These are phyloP conservation scores for Macrostomum cliftonense DNA, from an alignment of 2,888 invertebrate species.

Conservation along the genomic window DNA sequence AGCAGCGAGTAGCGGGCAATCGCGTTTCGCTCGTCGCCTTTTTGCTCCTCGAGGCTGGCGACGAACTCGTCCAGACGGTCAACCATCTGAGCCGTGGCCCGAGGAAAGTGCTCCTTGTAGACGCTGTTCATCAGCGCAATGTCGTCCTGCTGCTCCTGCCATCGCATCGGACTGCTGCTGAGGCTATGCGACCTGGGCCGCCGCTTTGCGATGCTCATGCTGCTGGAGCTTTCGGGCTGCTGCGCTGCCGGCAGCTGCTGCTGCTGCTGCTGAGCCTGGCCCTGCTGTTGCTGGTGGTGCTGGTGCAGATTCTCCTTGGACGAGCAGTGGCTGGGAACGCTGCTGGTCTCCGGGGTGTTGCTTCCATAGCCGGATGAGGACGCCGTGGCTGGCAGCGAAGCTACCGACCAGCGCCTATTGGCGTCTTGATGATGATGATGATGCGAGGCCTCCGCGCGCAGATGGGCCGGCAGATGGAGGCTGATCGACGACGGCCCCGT, in stretches of 20 bases:
- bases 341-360: conserved; percentile 71
- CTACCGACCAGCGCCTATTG: conserved; percentile 89
- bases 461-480: too few relatives aligned
- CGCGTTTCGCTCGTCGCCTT: conserved; percentile 21
- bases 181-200: too few relatives aligned
- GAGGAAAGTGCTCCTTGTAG: conserved; percentile 89
- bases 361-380: conserved; percentile 97
- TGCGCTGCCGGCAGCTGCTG: not conserved
- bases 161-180: conserved; percentile 80
- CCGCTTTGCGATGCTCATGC: not conserved
- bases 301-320: conserved; percentile 84
- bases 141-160: conserved; percentile 59
- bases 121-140: conserved; percentile 73
- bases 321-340: conserved; percentile 96
- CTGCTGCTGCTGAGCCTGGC: not conserved
- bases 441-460: too few relatives aligned
- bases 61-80: conserved; percentile 62
- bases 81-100: conserved; percentile 96
- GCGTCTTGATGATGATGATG: too few relatives aligned
- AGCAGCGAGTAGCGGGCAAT: conserved; percentile 75
- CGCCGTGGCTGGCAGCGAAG: conserved; percentile 81
- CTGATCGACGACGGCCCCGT: too few relatives aligned
- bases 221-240: not conserved
- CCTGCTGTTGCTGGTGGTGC: too few relatives aligned
- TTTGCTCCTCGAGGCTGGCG: conserved; percentile 42